A percentile compares a stretch with the other conserved stretches of the same genome.
These are phyloP conservation scores for Origma solitaria DNA, from an alignment of 2,113 vertebrate genomes.

Conservation along the genomic window DNA sequence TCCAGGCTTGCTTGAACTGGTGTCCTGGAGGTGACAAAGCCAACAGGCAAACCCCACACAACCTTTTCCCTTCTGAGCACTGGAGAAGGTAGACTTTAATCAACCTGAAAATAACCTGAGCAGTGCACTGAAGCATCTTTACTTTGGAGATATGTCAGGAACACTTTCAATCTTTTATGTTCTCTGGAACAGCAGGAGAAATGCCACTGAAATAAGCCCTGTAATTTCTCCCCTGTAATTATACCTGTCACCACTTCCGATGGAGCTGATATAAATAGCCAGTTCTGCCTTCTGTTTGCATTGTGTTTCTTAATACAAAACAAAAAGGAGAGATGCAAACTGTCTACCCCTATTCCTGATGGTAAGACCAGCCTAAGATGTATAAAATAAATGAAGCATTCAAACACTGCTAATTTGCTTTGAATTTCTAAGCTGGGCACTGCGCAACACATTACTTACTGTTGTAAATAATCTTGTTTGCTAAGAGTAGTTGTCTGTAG, in stretches of 20 bases:
- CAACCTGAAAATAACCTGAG: conserved; percentile 66
- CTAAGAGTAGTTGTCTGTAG: background rate
- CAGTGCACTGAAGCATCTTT: conserved; percentile 28
- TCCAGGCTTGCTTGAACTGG: background rate
- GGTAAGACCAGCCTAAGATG: background rate
- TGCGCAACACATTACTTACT: background rate
- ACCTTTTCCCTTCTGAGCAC: background rate
- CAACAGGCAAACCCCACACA: background rate
- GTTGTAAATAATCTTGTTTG: background rate
- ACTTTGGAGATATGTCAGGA: conserved; percentile 66
- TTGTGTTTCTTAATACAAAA: conserved; percentile 38
- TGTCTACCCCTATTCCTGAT: background rate
- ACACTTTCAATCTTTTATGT: conserved; percentile 76
- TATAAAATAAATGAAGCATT: background rate
- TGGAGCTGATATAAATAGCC: conserved; percentile 77
- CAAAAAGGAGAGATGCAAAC: background rate
- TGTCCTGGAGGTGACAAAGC: background rate
- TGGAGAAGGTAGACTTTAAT: conserved; percentile 56
- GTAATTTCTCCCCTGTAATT: conserved; percentile 80
- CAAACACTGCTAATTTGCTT: background rate
- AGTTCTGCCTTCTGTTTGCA: conserved; percentile 54
- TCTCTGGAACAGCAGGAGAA: conserved; percentile 72
- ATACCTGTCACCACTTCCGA: conserved; percentile 77
- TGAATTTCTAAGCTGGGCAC: background rate
- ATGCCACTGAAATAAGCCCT: conserved; percentile 70